A percentile compares a stretch with the other conserved stretches of the same genome.
phyloP scores from a whole-genome alignment of 35 echinoderm and acorn worm genomes.

The Holothuria glaberrima region DNA sequence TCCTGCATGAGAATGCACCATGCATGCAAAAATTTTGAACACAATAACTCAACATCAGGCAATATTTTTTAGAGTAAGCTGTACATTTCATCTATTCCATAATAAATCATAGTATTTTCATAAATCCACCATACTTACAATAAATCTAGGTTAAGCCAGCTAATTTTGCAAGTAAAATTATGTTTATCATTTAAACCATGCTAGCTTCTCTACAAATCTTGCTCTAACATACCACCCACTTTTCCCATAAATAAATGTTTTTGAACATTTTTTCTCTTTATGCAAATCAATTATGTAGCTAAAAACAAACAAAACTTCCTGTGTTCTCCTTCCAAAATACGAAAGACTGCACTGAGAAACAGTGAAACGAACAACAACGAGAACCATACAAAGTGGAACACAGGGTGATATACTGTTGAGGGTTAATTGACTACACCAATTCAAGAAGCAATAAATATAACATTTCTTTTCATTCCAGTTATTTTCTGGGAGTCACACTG shows the following conservation, averaged over 20 bases:
- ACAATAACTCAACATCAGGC: too few species aligned
- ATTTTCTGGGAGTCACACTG: background rate
- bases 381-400: background rate
- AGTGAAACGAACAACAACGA: background rate
- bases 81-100: constrained; percentile 46
- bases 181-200: background rate
- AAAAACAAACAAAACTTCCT: background rate
- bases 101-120: constrained; percentile 45
- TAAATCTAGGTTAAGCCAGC: constrained; percentile 47
- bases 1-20: too few species aligned
- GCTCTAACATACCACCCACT: background rate
- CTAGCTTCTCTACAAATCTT: background rate
- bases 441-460: constrained; percentile 2
- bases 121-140: constrained; percentile 50
- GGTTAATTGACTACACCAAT: background rate
- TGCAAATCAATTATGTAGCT: constrained; percentile 3
- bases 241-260: constrained; percentile 36
- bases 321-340: constrained; percentile 15
- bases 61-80: background rate
- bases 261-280: constrained; percentile 7
- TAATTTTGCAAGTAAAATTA: constrained; percentile 10
- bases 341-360: constrained; percentile 41
- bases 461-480: background rate
- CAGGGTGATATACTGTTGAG: background rate
- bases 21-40: too few species aligned